phyloP scores from a whole-genome alignment of 2,113 vertebrate genomes.

The Pachyramphus minor region DNA sequence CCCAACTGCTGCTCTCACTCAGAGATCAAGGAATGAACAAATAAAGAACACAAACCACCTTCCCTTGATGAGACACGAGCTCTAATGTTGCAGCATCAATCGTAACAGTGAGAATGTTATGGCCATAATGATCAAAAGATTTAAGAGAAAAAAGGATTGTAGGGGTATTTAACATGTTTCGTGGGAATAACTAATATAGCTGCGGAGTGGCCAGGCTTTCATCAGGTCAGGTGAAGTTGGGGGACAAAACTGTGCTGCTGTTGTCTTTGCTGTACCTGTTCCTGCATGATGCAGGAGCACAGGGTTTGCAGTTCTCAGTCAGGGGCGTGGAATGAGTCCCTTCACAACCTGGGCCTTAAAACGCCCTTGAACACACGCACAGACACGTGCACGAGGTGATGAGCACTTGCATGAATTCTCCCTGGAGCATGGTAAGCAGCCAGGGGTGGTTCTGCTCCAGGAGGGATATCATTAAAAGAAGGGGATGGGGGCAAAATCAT shows the following conservation, averaged over 20 bases:
- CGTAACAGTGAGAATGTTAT: neutral
- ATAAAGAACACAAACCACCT: neutral
- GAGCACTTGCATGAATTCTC: neutral
- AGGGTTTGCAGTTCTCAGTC: neutral
- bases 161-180: neutral
- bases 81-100: neutral
- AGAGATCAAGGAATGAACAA: neutral
- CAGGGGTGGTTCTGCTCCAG: neutral
- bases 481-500: neutral
- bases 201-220: neutral
- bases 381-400: rapidly evolving
- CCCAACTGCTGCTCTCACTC: neutral
- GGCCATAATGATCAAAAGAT: neutral
- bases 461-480: neutral
- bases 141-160: neutral
- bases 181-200: neutral
- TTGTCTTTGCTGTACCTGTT: neutral
- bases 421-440: neutral
- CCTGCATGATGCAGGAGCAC: neutral
- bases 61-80: neutral
- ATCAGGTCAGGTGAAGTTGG: neutral
- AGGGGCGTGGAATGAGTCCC: neutral
- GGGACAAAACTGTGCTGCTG: neutral
- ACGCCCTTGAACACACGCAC: neutral
- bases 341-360: neutral